These are phyloP conservation scores for Leptarthrus brevirostris DNA, from an alignment of 2,888 invertebrate genomes.

Conservation along the genomic window DNA sequence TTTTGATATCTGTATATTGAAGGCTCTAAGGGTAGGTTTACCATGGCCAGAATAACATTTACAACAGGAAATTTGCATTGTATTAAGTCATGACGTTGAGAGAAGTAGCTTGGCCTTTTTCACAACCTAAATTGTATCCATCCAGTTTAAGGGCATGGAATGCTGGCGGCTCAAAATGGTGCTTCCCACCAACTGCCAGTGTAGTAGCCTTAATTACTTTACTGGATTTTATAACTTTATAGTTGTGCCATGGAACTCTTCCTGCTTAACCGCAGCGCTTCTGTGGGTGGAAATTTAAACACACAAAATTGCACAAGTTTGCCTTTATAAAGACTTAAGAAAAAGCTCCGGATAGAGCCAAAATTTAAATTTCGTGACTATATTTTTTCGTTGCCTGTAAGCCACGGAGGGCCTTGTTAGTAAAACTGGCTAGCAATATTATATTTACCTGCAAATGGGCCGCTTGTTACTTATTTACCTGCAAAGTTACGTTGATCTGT, in stretches of 20 bases:
- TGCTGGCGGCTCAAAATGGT: not conserved
- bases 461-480: not conserved
- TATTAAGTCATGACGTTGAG: constrained; percentile 32
- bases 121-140: constrained; percentile 10
- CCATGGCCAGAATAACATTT: not conserved
- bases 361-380: constrained; percentile 37
- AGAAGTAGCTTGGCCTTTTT: not conserved
- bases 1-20: not conserved
- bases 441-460: constrained; percentile 24
- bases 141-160: not conserved
- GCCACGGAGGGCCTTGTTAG: not conserved
- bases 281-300: constrained; percentile 24
- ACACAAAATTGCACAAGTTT: constrained; percentile 15
- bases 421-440: constrained; percentile 9
- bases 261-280: not conserved
- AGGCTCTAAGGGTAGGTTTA: not conserved
- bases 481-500: too few species aligned
- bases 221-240: constrained; percentile 41
- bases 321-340: not conserved
- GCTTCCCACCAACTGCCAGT: not conserved
- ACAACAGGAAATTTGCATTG: constrained; percentile 39
- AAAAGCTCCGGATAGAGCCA: not conserved
- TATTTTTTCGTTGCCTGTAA: constrained; percentile 2
- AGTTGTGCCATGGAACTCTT: constrained; percentile 17
- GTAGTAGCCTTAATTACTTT: constrained; percentile 33